Percentiles rank a stretch among this genome's conserved stretches.
These are phyloP conservation scores for Wasmannia auropunctata DNA, from an alignment of 1,140 invertebrate genomes.

Conservation along the genomic window DNA sequence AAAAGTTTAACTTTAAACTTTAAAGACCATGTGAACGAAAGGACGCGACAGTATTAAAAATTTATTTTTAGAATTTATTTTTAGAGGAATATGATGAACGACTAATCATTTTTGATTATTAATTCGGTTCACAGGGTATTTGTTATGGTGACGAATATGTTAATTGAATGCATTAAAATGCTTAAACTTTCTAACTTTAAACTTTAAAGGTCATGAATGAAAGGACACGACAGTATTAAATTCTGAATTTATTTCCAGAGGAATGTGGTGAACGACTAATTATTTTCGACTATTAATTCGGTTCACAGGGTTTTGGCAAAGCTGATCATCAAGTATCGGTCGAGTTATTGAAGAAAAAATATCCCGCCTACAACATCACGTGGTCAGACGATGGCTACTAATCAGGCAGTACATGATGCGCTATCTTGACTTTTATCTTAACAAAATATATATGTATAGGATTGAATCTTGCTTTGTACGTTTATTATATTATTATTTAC, in stretches of 20 bases:
- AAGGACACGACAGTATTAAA: background rate
- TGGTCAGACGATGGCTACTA: constrained; percentile 94
- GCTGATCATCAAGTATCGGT: constrained; percentile 93
- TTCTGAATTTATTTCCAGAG: background rate
- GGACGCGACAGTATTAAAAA: background rate
- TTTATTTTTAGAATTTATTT: background rate
- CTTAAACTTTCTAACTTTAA: background rate
- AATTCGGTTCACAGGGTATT: constrained; percentile 86
- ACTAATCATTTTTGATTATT: constrained; percentile 12
- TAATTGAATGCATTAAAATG: background rate
- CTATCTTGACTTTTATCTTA: background rate
- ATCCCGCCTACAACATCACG: constrained; percentile 90
- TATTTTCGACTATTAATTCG: background rate
- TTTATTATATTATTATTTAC: background rate
- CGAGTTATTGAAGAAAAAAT: constrained; percentile 90
- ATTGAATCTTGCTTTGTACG: background rate
- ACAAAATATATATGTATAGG: background rate
- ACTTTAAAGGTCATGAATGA: background rate
- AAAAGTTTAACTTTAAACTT: background rate
- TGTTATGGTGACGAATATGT: constrained; percentile 5
- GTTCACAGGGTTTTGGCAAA: constrained; percentile 91
- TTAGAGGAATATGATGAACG: background rate
- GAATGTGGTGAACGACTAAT: background rate
- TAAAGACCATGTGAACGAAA: background rate
- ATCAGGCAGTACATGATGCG: constrained; percentile 54